These are phyloP conservation scores for Urocitellus parryii DNA, from an alignment of 2,113 vertebrate species.

Conservation along the genomic window DNA sequence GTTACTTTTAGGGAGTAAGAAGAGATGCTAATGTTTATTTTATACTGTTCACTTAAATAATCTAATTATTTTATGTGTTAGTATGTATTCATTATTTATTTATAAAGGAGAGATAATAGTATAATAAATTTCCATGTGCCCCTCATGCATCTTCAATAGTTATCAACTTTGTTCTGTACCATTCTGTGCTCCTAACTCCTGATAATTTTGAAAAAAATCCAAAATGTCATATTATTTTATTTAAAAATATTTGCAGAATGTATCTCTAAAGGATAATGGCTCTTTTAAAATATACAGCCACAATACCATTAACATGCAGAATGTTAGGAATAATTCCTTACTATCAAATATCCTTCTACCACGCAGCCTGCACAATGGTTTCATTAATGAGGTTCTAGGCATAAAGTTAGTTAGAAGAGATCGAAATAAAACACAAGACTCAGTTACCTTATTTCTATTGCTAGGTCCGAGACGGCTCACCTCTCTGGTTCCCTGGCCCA, in stretches of 20 bases:
- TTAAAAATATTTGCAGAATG: neutral
- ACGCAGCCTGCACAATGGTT: no score
- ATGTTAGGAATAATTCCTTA: neutral
- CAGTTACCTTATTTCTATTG: no score
- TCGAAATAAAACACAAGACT: no score
- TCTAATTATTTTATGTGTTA: neutral
- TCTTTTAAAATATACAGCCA: neutral
- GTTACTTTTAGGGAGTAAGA: neutral
- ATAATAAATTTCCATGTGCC: neutral
- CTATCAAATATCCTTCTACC: neutral
- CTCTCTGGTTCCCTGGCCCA: no score
- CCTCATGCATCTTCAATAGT: neutral
- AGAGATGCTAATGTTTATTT: neutral
- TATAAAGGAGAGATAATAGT: neutral
- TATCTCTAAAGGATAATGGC: neutral
- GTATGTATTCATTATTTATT: neutral
- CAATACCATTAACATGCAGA: neutral
- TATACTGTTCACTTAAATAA: neutral
- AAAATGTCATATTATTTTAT: neutral
- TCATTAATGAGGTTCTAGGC: no score
- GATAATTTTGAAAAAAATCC: slow-evolving; percentile 37
- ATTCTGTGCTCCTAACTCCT: neutral
- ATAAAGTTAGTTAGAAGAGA: no score
- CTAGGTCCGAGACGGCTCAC: no score
- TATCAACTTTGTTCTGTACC: neutral